Conservation (phyloP, 2,797 vertebrate genomes). For the Steatocranus sp. region DNA sequence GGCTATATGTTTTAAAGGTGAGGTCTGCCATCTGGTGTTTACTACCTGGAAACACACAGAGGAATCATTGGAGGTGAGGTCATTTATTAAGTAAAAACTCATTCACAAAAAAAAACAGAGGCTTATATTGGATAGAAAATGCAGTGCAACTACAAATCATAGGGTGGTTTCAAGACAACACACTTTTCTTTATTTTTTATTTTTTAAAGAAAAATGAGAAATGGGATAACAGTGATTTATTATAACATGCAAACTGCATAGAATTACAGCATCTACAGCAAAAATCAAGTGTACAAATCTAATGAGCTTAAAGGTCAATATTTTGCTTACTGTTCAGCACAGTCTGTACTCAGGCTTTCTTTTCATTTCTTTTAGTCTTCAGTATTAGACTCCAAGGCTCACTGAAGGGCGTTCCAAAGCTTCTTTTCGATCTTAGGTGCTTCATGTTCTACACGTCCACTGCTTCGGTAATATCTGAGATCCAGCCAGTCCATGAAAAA, state of each 20-base stretch:
- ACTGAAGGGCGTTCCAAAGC: not conserved
- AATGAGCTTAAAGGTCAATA: not conserved
- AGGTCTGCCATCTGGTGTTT: constrained; percentile 44
- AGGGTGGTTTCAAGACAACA: not conserved
- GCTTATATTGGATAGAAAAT: not conserved
- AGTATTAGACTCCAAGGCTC: not conserved
- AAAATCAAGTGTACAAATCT: not conserved
- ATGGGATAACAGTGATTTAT: not conserved
- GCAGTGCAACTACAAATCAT: not conserved
- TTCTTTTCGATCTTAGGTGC: not conserved
- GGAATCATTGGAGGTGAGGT: not conserved
- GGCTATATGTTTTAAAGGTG: not conserved
- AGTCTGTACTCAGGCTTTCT: not conserved
- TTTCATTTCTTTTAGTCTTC: not conserved
- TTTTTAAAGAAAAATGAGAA: not conserved
- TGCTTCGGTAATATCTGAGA: not conserved
- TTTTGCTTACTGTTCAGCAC: not conserved
- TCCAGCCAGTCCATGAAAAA: not conserved
- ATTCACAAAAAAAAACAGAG: not conserved
- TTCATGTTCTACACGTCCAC: not conserved
- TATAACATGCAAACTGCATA: not conserved
- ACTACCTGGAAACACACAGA: not conserved
- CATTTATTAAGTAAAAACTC: not conserved
- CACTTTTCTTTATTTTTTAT: not conserved
- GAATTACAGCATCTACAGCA: not conserved